Evolutionary conservation across 2,888 invertebrate genomes (phyloP).

Genomic region (Saturnia japonica): DNA sequence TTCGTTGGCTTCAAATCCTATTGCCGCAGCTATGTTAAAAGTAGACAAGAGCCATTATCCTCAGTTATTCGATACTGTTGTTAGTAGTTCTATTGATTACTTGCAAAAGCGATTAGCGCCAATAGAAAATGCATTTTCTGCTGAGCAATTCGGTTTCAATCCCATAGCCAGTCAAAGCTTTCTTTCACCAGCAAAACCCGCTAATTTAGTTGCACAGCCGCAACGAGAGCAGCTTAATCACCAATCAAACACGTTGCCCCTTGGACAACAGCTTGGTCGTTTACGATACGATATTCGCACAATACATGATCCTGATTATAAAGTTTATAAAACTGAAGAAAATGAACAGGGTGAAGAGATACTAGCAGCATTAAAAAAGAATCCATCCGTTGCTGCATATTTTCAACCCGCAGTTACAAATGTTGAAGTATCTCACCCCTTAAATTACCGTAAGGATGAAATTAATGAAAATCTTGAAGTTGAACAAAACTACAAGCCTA

Average conservation of each 20-base stretch:
- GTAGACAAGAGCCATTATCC: constrained; percentile 76
- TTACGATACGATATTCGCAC: constrained; percentile 74
- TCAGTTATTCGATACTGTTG: constrained; percentile 70
- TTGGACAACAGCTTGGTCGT: constrained; percentile 57
- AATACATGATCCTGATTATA: constrained; percentile 75
- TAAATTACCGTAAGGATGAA: constrained; percentile 71
- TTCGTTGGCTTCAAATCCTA: constrained; percentile 72
- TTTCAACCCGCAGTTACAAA: constrained; percentile 71
- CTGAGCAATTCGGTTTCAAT: constrained; percentile 73
- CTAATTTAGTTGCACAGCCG: constrained; percentile 59
- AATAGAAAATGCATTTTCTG: constrained; percentile 65
- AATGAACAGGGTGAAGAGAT: constrained; percentile 68
- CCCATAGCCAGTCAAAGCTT: constrained; percentile 76
- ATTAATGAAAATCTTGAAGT: constrained; percentile 58
- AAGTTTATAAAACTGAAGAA: constrained; percentile 74
- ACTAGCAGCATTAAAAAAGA: constrained; percentile 69
- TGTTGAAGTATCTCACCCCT: constrained; percentile 70
- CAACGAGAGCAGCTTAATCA: constrained; percentile 43
- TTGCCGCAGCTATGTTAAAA: constrained; percentile 68
- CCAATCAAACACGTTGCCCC: constrained; percentile 42
- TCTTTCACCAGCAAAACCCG: constrained; percentile 56
- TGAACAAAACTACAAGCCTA: constrained; percentile 74
- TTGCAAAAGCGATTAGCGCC: constrained; percentile 68
- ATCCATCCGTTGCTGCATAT: constrained; percentile 71
- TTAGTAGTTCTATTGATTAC: constrained; percentile 77